Base-by-base conservation (phyloP, 2,888 invertebrate species). In the Adela reaumurella region DNA sequence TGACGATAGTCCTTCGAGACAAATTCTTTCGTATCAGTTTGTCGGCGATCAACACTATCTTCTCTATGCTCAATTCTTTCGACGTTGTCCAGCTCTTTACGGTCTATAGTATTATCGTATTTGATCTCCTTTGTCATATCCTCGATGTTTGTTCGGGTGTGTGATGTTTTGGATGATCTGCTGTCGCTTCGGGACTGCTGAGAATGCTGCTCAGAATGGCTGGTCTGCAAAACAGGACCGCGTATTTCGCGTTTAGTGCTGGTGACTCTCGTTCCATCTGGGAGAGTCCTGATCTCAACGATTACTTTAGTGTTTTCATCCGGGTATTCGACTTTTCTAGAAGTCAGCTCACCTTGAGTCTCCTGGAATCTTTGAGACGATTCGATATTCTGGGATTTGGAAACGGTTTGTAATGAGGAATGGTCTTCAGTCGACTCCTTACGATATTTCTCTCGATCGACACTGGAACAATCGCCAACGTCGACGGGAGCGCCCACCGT, bases 261-360 rank as follows among this genome's bases (percentile, higher is more conserved):
- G n/a, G 86, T 87, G 1, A 87, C 83, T 43, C 81, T 81, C 2
- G 84, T 84, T 16, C 88, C 88, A 59, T 86, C 87, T 1, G 84
- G 83, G 43, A 87, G 65, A 46, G 83, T 82, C 55, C 85, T 82
- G 0, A 86, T 88, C 57, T 88, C 88, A 14, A 84, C 84, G 6
- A 84, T 81, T 53, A 85, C 81, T 68, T 84, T 83, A 43, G 87
- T 85, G 64, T 83, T 83, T 51, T 87, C 81, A 62, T 87, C 85
- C 46, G 84, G 82, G 64, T 85, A 81, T 57, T 84, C 81, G 48
- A 84, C 72, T 50, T 81, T 81, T 49, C 81, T 77, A 5, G 84
- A 83, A 14, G 81, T 77, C 50, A 83, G 67, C 57, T 80, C 81
- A 44, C 81, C 83, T 29, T 18, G 43, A 17, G 18, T 46, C 4